A percentile compares a stretch with the other conserved stretches of the same genome.
These are phyloP conservation scores for Drosophila obscura DNA, from an alignment of 1,140 invertebrate genomes.

Conservation along the genomic window DNA sequence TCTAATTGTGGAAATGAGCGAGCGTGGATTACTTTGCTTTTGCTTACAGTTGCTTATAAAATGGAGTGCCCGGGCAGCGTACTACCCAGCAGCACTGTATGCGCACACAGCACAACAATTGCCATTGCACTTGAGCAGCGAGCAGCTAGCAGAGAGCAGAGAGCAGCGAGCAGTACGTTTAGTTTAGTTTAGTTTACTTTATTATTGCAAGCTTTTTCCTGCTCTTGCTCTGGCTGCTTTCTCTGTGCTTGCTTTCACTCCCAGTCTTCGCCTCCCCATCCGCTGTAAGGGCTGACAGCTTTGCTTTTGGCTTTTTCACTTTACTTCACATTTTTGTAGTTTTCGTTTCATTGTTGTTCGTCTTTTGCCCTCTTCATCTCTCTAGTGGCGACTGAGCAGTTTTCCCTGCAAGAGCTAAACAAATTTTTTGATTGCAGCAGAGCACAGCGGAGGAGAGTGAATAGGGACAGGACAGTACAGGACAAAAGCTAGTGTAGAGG, in stretches of 20 bases:
- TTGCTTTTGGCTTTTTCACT: slow-evolving; percentile 43
- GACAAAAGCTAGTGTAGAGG: slow-evolving; percentile 28
- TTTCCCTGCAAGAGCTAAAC: slow-evolving; percentile 29
- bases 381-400: slow-evolving; percentile 9
- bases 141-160: no score
- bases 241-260: not conserved
- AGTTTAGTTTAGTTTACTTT: slow-evolving; percentile 62
- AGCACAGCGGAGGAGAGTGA: not conserved
- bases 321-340: slow-evolving; percentile 40
- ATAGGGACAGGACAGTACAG: slow-evolving; percentile 2
- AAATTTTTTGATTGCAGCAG: slow-evolving; percentile 24
- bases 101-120: slow-evolving; percentile 59
- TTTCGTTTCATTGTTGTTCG: slow-evolving; percentile 33
- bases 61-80: slow-evolving; percentile 34
- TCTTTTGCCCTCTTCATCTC: not conserved
- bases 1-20: slow-evolving; percentile 70
- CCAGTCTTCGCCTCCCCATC: not conserved
- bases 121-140: slow-evolving; percentile 70
- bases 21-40: slow-evolving; percentile 67
- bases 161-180: slow-evolving; percentile 63
- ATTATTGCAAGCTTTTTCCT: slow-evolving; percentile 55
- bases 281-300: slow-evolving; percentile 1
- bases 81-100: slow-evolving; percentile 39
- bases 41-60: slow-evolving; percentile 52
- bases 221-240: not conserved